These are phyloP conservation scores for Tachypleus tridentatus DNA, from an alignment of 1,140 invertebrate species.

Conservation along the genomic window DNA sequence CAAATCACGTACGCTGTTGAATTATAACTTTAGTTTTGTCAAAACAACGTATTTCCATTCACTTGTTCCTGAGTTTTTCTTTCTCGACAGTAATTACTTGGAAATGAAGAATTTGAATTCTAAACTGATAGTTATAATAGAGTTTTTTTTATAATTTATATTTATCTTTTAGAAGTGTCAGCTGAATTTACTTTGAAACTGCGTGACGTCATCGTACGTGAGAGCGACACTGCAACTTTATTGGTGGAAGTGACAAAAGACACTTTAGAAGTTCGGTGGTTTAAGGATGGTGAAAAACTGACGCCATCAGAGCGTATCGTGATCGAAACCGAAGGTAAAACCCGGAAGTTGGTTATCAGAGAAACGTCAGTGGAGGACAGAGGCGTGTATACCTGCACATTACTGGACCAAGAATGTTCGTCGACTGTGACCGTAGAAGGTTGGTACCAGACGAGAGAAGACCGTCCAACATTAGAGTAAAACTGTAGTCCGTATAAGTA, in stretches of 20 bases:
- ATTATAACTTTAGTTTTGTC: no score
- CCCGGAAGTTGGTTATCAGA: constrained; percentile 25
- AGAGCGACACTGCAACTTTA: constrained; percentile 24
- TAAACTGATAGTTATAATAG: no score
- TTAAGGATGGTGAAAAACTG: constrained; percentile 32
- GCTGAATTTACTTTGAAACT: constrained; percentile 25
- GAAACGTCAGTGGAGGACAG: constrained; percentile 27
- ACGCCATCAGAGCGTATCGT: constrained; percentile 22
- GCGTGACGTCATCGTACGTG: constrained; percentile 22
- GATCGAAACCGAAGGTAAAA: constrained; percentile 21
- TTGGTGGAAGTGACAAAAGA: constrained; percentile 22
- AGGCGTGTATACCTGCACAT: constrained; percentile 35
- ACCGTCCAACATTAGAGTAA: no score
- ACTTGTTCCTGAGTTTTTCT: no score
- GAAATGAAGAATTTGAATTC: no score
- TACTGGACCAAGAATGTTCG: constrained; percentile 25
- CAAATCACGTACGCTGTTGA: no score
- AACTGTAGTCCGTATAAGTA: no score
- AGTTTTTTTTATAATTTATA: neutral
- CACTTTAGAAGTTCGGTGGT: constrained; percentile 29
- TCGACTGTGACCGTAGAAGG: constrained; percentile 23
- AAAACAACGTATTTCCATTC: no score
- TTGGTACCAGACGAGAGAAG: neutral
- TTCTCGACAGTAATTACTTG: no score
- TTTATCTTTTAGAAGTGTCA: constrained; percentile 15